Base-by-base conservation (phyloP, 2,888 invertebrate genomes). In the Diachrysia chrysitis region DNA sequence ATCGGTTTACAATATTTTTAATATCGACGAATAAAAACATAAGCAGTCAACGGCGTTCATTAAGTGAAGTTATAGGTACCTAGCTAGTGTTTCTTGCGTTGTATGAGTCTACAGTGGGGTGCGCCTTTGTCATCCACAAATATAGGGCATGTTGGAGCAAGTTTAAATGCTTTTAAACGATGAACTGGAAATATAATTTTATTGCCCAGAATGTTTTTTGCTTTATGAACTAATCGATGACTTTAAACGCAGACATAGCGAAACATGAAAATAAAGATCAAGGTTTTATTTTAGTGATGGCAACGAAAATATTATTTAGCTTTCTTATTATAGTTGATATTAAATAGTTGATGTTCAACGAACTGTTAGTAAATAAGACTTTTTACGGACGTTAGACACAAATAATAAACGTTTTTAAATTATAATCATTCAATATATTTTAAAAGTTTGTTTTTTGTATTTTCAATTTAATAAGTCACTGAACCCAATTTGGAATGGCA, bases 141-240 rank as follows among this genome's bases (percentile, higher is more conserved):
- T 72, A 74, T 69, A 71, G 72, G 72, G 63, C 68, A 68, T 55
- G 69, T 58, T 69, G 58, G 66, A 58, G 23, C 37, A 60, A 70
- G 64, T 73, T 71, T 79, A 74, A n/a, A 69, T 77, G 69, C 67
- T 73, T 73, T 71, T 72, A 72, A 76, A 76, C 54, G 48, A 29
- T 46, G 56, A 60, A 75, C 72, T 76, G 59, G 59, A 73, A 81
- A 81, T 73, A 71, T 61, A 62, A 37, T 65, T 32, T 21, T 58
- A 54, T 59, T 63, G 58, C 25, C 63, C 23, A 6, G n/a, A 35
- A 35, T 23, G 12, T 19, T 67, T 35, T n/a, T 19, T 48, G 35
- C 42, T 63, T 48, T 37, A 58, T 25, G 19, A 35, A 37, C 46
- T 32, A 48, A 60, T 58, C 25, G 23, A 25, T 16, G 25, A 7